Evolutionary conservation across 2,888 invertebrate species (phyloP).

Genomic region (Leptinotarsa rubiginosa): DNA sequence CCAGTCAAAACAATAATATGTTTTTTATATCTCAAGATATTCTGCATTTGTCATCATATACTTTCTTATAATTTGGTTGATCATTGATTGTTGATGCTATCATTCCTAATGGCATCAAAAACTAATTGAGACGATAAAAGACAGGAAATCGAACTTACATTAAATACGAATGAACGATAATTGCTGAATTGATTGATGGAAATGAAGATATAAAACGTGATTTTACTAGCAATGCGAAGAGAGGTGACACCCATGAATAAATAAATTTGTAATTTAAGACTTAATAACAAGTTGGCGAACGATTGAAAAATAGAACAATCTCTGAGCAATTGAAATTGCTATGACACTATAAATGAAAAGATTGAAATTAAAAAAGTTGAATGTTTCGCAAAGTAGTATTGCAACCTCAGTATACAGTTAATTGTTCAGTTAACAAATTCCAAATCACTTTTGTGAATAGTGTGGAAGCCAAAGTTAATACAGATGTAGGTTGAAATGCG

Average conservation of each 20-base stretch:
- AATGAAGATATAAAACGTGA: conserved; percentile 5
- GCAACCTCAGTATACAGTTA: too few relatives aligned
- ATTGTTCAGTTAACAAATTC: too few relatives aligned
- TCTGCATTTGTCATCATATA: not conserved
- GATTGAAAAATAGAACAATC: not conserved
- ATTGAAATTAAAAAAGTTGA: too few relatives aligned
- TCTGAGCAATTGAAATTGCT: not conserved
- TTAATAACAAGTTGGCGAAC: not conserved
- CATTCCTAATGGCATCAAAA: not conserved
- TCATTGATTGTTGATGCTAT: not conserved
- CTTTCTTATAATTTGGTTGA: not conserved
- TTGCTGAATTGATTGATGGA: not conserved
- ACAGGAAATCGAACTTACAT: conserved; percentile 1
- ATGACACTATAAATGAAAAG: not conserved
- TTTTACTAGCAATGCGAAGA: not conserved
- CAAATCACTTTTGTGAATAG: too few relatives aligned
- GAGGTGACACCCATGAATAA: not conserved
- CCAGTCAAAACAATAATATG: too few relatives aligned
- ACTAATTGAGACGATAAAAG: not conserved
- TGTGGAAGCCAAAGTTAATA: too few relatives aligned
- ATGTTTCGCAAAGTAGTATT: too few relatives aligned
- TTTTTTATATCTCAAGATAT: not conserved
- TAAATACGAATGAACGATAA: conserved; percentile 1
- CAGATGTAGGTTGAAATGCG: too few relatives aligned
- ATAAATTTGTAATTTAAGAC: not conserved